Conservation (phyloP, 2,888 invertebrate genomes). For the Drosophila flavopinicola region DNA sequence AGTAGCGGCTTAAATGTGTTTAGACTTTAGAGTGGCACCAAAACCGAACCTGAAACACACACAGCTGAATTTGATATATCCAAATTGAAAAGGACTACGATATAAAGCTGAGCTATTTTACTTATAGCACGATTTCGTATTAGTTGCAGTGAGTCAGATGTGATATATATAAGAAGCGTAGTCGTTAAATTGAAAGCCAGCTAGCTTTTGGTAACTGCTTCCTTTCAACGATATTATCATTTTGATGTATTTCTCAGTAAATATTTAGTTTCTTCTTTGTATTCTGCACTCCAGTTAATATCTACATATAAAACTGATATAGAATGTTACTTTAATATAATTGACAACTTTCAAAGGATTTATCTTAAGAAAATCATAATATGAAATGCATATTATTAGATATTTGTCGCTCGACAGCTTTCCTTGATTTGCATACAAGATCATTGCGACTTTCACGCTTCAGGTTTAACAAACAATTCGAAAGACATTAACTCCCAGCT, state of each 20-base stretch:
- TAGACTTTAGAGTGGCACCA: constrained; percentile 51
- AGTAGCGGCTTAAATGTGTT: constrained; percentile 70
- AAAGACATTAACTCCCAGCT: constrained; percentile 60
- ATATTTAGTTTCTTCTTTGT: too few relatives aligned
- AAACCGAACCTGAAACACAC: constrained; percentile 16
- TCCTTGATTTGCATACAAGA: constrained; percentile 12
- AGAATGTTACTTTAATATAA: too few relatives aligned
- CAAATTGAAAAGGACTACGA: constrained; percentile 1
- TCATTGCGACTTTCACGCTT: constrained; percentile 68
- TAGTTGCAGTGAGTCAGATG: neutral
- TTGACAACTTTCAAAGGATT: too few relatives aligned
- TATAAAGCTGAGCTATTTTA: neutral
- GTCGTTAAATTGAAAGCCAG: too few relatives aligned
- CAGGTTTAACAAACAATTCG: constrained; percentile 5
- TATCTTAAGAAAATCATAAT: too few relatives aligned
- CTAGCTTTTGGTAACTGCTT: too few relatives aligned
- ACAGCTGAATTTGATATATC: neutral
- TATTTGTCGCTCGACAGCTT: constrained; percentile 6
- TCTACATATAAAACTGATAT: too few relatives aligned
- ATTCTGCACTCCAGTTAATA: too few relatives aligned
- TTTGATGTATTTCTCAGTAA: too few relatives aligned
- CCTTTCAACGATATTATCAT: too few relatives aligned
- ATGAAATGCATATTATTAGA: neutral
- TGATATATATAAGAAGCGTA: neutral
- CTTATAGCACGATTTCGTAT: neutral